Evolutionary conservation across 2,888 invertebrate species (phyloP), one percentile per base, ranked within the genome.

Genomic region (Acheta domesticus): DNA sequence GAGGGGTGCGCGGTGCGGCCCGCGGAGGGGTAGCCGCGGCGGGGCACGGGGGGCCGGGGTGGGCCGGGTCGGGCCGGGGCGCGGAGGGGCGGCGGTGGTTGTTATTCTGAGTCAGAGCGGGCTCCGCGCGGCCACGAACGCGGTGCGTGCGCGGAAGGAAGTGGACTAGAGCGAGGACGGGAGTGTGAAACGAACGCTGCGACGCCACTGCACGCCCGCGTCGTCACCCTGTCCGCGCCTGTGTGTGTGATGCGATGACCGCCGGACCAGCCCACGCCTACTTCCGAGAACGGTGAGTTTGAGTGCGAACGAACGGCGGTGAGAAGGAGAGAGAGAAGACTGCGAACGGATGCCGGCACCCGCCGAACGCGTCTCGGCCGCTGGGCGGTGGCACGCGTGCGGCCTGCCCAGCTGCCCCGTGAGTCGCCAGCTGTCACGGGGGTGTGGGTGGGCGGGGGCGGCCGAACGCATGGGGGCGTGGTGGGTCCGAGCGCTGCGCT

Each of bases 1-100:
- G 90, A 90, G 82, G 88, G 89, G 83, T 90, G 90, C 16, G 75
- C 75, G 12, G 20, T 2, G 21, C 11, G 48, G 12, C 21, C 75
- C 5, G 21, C 74, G 14, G 74, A 62, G 73, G 50, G 73, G 62
- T 36, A 16, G 21, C 21, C 88, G 88, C n/a, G n/a, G n/a, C 77
- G 81, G 11, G 16, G 16, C 5, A 11, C 62, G n/a, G 62, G n/a
- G 23, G 50, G 50, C 12, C 50, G 50, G 50, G 50, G 3, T 3
- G 50, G 50, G 12, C 14, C 2, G 50, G 50, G 12, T 2, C 2
- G 50, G 50, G 50, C 2, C 14, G 16, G 14, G 62, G 62, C 4
- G 12, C 62, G 62, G 62, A 19, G 62, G 62, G 14, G 62, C 16
- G 62, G 62, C 62, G 62, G 62, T 62, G 62, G 62, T 62, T 62